phyloP scores from a whole-genome alignment of 2,888 invertebrate species.

The Cantharis rufa region DNA sequence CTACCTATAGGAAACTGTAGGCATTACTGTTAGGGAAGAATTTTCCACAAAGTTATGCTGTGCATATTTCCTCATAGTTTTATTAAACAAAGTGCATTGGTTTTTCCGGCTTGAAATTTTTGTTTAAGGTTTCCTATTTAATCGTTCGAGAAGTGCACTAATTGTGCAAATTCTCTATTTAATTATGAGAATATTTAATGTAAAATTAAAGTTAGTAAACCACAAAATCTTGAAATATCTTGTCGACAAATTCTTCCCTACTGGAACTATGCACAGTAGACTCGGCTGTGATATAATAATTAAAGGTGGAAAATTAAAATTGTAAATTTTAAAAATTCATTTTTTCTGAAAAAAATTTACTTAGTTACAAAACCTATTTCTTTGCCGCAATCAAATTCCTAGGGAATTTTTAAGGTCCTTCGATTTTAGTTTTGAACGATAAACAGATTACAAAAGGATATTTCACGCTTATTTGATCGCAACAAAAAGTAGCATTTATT shows the following conservation, averaged over 20 bases:
- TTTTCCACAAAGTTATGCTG: slow-evolving; percentile 29
- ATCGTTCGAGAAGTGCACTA: background rate
- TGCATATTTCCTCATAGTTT: slow-evolving; percentile 38
- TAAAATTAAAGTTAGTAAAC: background rate
- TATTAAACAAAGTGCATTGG: slow-evolving; percentile 36
- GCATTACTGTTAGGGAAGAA: slow-evolving; percentile 30
- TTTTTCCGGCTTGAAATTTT: background rate
- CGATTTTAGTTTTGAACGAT: background rate
- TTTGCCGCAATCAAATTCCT: background rate
- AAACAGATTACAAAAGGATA: background rate
- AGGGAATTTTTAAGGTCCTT: background rate
- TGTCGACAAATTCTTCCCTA: background rate
- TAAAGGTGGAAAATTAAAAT: background rate
- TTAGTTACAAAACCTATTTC: background rate
- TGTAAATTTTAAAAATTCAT: background rate
- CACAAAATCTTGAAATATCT: background rate
- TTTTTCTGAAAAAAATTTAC: background rate
- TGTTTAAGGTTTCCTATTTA: background rate
- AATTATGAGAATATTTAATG: background rate
- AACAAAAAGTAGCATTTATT: background rate
- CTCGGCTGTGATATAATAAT: background rate
- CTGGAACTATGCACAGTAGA: background rate
- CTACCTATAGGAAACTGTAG: slow-evolving; percentile 30
- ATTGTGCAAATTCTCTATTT: background rate
- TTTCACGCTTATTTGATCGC: background rate